phyloP scores from a whole-genome alignment of 2,797 vertebrate species.

The Pantherophis alleghaniensis region DNA sequence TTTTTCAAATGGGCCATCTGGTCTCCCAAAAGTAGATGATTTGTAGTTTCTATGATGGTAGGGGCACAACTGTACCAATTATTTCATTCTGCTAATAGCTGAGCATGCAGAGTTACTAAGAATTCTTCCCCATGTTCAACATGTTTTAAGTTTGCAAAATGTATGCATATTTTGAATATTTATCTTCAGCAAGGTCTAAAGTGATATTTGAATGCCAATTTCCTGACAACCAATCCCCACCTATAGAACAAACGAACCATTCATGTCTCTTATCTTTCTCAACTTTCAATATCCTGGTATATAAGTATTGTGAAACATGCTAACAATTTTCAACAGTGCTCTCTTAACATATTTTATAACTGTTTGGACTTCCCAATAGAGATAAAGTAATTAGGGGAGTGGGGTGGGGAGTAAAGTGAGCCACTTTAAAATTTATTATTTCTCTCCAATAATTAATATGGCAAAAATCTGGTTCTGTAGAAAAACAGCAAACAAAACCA shows the following conservation, averaged over 20 bases:
- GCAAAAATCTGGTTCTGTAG: not conserved
- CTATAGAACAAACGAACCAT: conserved; percentile 24
- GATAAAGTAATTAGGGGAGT: not conserved
- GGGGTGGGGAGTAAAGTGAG: not conserved
- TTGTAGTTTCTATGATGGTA: not conserved
- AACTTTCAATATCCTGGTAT: conserved; percentile 22
- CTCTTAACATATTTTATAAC: conserved; percentile 8
- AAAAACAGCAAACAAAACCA: not conserved
- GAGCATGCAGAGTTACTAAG: not conserved
- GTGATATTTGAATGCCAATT: conserved; percentile 33
- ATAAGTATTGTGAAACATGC: conserved; percentile 5
- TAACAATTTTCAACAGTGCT: conserved; percentile 29
- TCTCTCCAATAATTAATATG: not conserved
- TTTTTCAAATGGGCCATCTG: not conserved
- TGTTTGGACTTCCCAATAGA: not conserved
- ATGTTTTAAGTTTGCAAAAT: not conserved
- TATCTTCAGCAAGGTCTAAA: conserved; percentile 29
- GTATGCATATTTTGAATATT: not conserved
- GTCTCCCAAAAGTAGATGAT: not conserved
- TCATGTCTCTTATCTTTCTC: conserved; percentile 10
- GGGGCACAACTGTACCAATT: not conserved
- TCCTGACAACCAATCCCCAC: conserved; percentile 31
- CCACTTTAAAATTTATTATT: not conserved
- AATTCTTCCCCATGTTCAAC: not conserved
- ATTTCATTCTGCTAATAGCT: not conserved